Evolutionary conservation across 2,113 vertebrate genomes (phyloP).

Genomic region (Oreochromis spilurus): DNA sequence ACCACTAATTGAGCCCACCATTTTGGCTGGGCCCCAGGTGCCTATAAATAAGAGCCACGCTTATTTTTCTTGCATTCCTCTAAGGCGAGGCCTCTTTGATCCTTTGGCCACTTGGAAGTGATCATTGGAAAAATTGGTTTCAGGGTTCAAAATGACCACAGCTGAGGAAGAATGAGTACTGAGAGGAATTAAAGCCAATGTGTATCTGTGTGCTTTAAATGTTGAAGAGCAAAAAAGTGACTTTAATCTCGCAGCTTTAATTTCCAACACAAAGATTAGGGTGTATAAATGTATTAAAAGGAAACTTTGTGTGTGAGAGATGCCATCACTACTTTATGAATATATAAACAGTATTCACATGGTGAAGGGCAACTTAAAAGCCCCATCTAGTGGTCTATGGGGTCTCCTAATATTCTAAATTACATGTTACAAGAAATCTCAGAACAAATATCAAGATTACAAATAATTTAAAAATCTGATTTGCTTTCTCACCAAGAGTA

Average conservation of each 20-base stretch:
- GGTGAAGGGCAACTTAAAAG: neutral
- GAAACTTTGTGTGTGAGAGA: constrained; percentile 13
- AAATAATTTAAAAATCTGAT: neutral
- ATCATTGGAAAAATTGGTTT: constrained; percentile 29
- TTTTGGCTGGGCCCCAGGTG: constrained; percentile 34
- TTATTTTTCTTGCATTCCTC: constrained; percentile 56
- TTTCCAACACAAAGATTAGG: constrained; percentile 1
- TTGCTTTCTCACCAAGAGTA: neutral
- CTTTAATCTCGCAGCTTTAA: constrained; percentile 34
- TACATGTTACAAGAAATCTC: neutral
- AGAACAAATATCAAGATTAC: neutral
- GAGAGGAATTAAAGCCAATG: neutral
- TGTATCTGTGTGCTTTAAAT: neutral
- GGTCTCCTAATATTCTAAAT: neutral
- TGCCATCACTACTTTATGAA: neutral
- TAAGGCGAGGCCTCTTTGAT: constrained; percentile 37
- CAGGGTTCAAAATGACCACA: constrained; percentile 25
- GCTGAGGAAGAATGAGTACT: neutral
- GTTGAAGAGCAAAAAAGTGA: neutral
- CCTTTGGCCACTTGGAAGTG: constrained; percentile 25
- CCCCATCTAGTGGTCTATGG: constrained; percentile 42
- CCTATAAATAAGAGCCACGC: constrained; percentile 47
- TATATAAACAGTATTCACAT: neutral
- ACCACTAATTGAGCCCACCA: constrained; percentile 64
- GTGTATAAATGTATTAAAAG: neutral